Evolutionary conservation across 2,113 vertebrate species (phyloP), one percentile per base, ranked within the genome.

Genomic region (Copsychus sechellarum): DNA sequence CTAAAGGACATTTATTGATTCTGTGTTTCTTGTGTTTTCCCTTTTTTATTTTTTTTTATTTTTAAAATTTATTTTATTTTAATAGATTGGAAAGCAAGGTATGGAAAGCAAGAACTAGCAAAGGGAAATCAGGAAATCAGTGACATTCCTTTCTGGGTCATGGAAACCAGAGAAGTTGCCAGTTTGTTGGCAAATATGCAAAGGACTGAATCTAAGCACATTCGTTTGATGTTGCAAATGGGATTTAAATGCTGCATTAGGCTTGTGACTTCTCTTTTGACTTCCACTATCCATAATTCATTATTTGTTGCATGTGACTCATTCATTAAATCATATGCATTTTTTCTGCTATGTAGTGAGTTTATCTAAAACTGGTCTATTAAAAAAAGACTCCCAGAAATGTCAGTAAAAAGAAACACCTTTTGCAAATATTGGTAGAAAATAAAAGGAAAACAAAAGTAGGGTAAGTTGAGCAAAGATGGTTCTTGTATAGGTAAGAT

Each of bases 201-300:
- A 81, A 93, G 86, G 77, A 51, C 80, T 67, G 48, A 81, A 89
- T 79, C 56, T 89, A 76, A 84, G 57, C 9, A 11, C 28, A 31
- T 40, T 78, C 29, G 40, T 89, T 93, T 84, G 81, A 91, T 74
- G 69, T 48, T 91, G 42, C 77, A 91, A 87, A 84, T 56, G 78
- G 85, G 64, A 90, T 90, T 95, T 88, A 93, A 96, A 92, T 94
- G 60, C 43, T 67, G 43, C 24, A 15, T 61, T 74, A 69, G 72
- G 51, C 72, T 92, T 95, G 64, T 78, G 76, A 92, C 62, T 93
- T 93, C 65, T 79, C 74, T 83, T 93, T 91, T 76, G 64, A 60
- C 56, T 95, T 88, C 60, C 60, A 1, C 48, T 60, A 70, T 93
- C 47, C 69, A 74, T 93, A 94, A 92, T 86, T 94, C 71, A 92